A percentile compares a stretch with the other conserved stretches of the same genome.
Evolutionary conservation across 2,888 invertebrate species (phyloP).

Genomic region (Hirtodrosophila alboralis): DNA sequence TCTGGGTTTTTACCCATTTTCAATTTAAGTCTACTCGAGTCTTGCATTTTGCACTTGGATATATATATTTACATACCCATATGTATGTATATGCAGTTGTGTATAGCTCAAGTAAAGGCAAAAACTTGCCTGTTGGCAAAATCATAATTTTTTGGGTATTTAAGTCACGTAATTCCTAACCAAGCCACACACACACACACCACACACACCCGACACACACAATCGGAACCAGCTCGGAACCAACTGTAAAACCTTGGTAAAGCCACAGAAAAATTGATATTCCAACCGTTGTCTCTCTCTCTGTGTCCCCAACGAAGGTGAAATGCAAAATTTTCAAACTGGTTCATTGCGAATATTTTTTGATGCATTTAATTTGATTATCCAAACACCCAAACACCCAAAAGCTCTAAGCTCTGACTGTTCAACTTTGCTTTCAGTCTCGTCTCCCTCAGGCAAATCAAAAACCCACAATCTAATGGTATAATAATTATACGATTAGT

Average conservation of each 20-base stretch:
- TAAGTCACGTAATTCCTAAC: conserved; percentile 72
- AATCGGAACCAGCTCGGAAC: conserved; percentile 32
- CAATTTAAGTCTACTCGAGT: conserved; percentile 14
- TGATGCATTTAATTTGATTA: conserved; percentile 54
- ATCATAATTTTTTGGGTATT: conserved; percentile 74
- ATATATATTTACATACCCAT: too few species aligned
- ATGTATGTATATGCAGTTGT: conserved; percentile 2
- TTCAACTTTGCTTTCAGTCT: conserved; percentile 1
- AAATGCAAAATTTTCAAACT: conserved; percentile 41
- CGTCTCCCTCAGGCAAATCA: conserved; percentile 16
- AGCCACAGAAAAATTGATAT: conserved; percentile 55
- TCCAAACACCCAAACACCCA: not conserved
- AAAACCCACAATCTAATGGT: conserved; percentile 46
- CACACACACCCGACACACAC: conserved; percentile 30
- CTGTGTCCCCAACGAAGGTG: conserved; percentile 15
- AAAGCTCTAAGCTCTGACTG: conserved; percentile 17
- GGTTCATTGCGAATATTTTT: conserved; percentile 36
- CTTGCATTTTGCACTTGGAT: conserved; percentile 3
- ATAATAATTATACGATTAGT: conserved; percentile 52
- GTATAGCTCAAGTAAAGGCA: conserved; percentile 8
- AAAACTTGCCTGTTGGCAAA: conserved; percentile 55
- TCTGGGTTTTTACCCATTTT: conserved; percentile 30
- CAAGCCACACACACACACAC: conserved; percentile 36
- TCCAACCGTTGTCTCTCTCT: conserved; percentile 24
- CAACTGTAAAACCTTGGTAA: conserved; percentile 47